Conservation (phyloP, 2,888 invertebrate genomes). For the Drosophila melanosoma region DNA sequence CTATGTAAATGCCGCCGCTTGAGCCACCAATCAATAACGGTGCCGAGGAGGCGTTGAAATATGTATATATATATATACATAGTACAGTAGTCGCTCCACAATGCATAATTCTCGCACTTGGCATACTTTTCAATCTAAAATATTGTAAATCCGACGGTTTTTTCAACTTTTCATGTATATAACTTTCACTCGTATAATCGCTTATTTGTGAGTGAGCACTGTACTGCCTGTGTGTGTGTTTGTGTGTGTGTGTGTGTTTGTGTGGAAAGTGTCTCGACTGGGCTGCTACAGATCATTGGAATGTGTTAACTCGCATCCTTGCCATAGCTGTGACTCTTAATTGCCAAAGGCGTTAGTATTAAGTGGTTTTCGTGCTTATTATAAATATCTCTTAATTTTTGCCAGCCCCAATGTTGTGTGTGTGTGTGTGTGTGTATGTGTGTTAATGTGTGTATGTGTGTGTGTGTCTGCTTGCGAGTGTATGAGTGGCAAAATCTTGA, state of each 20-base stretch:
- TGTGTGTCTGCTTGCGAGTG: conserved; percentile 32
- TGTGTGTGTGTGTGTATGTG: conserved; percentile 8
- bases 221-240: conserved; percentile 1
- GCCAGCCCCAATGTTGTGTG: conserved; percentile 55
- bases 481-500: conserved; percentile 73
- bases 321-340: conserved; percentile 68
- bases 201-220: neutral
- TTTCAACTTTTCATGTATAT: neutral
- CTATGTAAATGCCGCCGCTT: conserved; percentile 8
- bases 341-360: conserved; percentile 85
- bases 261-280: conserved; percentile 35
- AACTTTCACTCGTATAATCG: neutral
- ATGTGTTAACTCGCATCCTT: conserved; percentile 64
- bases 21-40: conserved; percentile 6
- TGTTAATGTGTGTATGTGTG: conserved; percentile 12
- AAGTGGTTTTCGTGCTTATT: conserved; percentile 85
- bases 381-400: conserved; percentile 85
- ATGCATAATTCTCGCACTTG: neutral
- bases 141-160: neutral
- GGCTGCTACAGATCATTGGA: conserved; percentile 50
- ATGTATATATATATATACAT: neutral
- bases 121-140: neutral
- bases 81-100: neutral
- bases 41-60: neutral
- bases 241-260: conserved; percentile 13